Evolutionary conservation across 2,888 invertebrate genomes (phyloP), one percentile per base, ranked within the genome.

Genomic region (Xestia rhomboidea): DNA sequence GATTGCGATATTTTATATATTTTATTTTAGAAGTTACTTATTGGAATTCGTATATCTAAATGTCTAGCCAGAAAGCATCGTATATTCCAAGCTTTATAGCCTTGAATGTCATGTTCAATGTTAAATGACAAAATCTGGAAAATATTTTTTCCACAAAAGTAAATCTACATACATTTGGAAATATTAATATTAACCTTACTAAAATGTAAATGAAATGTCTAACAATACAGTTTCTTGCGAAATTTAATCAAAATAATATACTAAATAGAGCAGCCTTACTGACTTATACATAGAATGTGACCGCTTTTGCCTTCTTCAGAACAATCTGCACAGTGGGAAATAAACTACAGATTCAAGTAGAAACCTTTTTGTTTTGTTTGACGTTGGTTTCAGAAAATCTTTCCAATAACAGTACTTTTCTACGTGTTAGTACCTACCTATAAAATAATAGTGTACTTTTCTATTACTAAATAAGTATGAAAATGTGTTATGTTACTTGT

Each of bases 171-270:
- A 51, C 2, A 38, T 64, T 46, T 66, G 8, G 73, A 49, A 41
- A 76, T 70, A 30, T 54, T 57, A 38, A 51, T 64, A 66, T 62
- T 21, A 63, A 64, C 49, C 18, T 68, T 11, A 41, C 18, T 64
- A 4, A 69, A 72, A 73, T 84, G 62, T 72, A 64, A 76, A 77
- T 68, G n/a, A 72, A 70, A 79, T 63, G 15, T 62, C 13, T 63
- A 51, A 49, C 27, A 64, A 68, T 67, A 78, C 6, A 74, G 68
- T 72, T 78, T 44, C 68, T 60, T 70, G 62, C 3, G 15, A 62
- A 72, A 68, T 73, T 72, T 68, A 79, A 83, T 72, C 34, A 63
- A 82, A 82, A 62, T 70, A 49, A 24, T 73, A 44, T 34, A 46
- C 8, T 38, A 38, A 3, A 30, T 38, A 57, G 15, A 74, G 34